Percentiles rank a stretch among this genome's conserved stretches.
phyloP scores from a whole-genome alignment of 2,888 invertebrate genomes.

The Mythimna lalbum region DNA sequence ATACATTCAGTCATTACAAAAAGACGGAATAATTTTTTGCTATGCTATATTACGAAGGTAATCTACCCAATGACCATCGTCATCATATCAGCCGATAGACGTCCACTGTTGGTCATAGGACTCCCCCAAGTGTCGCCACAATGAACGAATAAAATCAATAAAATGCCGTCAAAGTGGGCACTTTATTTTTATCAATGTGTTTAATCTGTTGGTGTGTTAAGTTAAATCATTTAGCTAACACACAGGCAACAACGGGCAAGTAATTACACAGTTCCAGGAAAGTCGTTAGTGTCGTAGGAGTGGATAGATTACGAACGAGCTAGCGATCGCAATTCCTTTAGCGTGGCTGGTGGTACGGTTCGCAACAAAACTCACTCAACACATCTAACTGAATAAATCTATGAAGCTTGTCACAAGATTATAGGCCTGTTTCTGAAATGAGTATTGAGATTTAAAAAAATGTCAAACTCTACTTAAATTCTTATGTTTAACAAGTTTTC shows the following conservation, averaged over 20 bases:
- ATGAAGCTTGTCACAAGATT: neutral
- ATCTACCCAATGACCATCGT: slow-evolving; percentile 12
- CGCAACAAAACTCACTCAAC: slow-evolving; percentile 17
- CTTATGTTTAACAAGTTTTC: no score
- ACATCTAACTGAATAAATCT: neutral
- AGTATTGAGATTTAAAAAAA: no score
- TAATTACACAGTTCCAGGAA: slow-evolving; percentile 58
- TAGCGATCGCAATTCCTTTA: slow-evolving; percentile 49
- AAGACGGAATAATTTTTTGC: no score
- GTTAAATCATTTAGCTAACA: slow-evolving; percentile 45
- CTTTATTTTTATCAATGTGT: slow-evolving; percentile 33
- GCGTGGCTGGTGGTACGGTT: slow-evolving; percentile 10
- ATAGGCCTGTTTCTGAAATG: no score
- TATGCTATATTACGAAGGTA: neutral
- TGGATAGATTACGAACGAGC: slow-evolving; percentile 48
- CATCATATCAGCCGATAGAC: no score
- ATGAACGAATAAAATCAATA: slow-evolving; percentile 41
- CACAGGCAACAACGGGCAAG: slow-evolving; percentile 32
- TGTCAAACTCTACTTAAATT: no score
- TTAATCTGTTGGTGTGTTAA: slow-evolving; percentile 16
- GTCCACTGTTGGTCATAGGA: no score
- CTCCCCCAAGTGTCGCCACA: no score
- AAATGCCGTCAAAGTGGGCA: slow-evolving; percentile 17
- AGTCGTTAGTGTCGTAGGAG: slow-evolving; percentile 54
- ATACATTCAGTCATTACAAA: no score